Conservation (phyloP, 2,113 vertebrate genomes). For the Rhea pennata region DNA sequence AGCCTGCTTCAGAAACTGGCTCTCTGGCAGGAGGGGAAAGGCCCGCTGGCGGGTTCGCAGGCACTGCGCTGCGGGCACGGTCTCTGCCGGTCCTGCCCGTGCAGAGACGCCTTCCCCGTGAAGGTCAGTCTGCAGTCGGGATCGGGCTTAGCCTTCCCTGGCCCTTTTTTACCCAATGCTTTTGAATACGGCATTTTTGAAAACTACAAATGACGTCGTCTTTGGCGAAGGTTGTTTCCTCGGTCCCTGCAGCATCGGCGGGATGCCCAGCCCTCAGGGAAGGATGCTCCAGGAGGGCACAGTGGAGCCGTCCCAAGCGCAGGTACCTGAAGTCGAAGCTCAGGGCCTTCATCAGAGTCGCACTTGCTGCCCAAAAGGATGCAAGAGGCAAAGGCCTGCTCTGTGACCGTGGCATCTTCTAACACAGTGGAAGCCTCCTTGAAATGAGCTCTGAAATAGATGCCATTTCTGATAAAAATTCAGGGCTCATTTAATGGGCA, state of each 20-base stretch:
- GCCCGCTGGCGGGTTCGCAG: too few species aligned
- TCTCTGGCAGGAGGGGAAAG: neutral
- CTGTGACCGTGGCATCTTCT: neutral
- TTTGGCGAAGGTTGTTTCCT: neutral
- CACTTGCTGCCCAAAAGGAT: accelerated
- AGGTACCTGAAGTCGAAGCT: neutral
- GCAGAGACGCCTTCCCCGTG: too few species aligned
- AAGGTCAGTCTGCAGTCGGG: too few species aligned
- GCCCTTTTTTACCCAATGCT: neutral
- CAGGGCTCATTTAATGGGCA: neutral
- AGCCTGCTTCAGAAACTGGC: neutral
- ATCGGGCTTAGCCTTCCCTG: too few species aligned
- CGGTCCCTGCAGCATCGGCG: accelerated
- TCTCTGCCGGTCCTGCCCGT: too few species aligned
- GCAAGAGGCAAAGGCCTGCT: neutral
- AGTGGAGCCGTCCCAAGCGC: accelerated
- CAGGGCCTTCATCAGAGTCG: neutral
- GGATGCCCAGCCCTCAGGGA: neutral
- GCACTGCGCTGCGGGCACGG: too few species aligned
- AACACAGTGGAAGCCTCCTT: neutral
- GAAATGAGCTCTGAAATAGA: neutral
- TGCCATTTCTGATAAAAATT: neutral
- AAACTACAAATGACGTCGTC: neutral
- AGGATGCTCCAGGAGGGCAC: neutral
- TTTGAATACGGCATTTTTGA: neutral